These are phyloP conservation scores for Sebastes fasciatus DNA, from an alignment of 2,113 vertebrate genomes.

Conservation along the genomic window DNA sequence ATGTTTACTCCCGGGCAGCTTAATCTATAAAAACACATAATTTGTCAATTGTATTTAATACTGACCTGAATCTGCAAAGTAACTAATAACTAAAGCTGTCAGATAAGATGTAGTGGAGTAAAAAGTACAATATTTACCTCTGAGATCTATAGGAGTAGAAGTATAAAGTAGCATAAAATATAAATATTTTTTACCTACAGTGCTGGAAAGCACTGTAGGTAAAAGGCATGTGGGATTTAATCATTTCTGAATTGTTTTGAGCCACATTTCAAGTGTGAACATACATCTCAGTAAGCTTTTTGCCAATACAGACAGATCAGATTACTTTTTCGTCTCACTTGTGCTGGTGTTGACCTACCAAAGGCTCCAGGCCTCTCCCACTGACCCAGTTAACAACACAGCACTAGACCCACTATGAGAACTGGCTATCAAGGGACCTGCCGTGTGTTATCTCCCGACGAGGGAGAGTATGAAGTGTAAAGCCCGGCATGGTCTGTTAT, in stretches of 20 bases:
- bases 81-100: no score
- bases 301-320: neutral
- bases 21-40: no score
- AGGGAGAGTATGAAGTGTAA: neutral
- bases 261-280: neutral
- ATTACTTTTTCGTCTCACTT: neutral
- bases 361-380: neutral
- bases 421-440: neutral
- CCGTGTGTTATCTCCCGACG: neutral
- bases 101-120: no score
- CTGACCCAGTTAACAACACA: neutral
- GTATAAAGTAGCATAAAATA: no score
- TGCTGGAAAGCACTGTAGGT: neutral
- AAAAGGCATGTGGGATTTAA: neutral
- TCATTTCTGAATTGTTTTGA: neutral
- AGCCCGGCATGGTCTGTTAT: neutral
- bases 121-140: no score
- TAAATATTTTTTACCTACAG: no score
- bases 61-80: no score
- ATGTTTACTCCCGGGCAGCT: no score
- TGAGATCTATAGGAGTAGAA: no score
- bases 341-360: neutral
- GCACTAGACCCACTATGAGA: neutral
- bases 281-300: neutral
- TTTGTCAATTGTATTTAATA: no score